Conservation (phyloP, 2,113 vertebrate species). For the Azemiops feae region DNA sequence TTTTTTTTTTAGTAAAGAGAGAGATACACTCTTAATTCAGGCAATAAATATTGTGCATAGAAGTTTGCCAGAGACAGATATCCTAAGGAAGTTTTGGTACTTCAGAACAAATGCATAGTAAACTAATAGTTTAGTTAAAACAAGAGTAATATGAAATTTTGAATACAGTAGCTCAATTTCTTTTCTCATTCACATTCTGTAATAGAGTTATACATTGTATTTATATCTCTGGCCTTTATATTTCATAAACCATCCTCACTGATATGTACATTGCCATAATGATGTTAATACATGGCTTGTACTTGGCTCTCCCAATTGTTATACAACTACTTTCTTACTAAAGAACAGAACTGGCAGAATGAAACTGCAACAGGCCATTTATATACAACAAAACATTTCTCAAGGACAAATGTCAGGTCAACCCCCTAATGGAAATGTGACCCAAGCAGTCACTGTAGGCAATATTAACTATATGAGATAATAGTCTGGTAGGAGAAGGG, state of each 20-base stretch:
- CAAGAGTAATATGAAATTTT: background rate
- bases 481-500: background rate
- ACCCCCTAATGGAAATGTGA: slow-evolving; percentile 42
- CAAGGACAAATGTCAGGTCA: slow-evolving; percentile 56
- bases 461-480: background rate
- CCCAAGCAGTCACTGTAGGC: background rate
- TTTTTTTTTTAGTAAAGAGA: background rate
- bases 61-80: background rate
- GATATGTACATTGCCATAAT: slow-evolving; percentile 54
- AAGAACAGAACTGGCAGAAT: slow-evolving; percentile 63
- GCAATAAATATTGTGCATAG: background rate
- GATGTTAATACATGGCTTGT: slow-evolving; percentile 65
- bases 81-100: background rate
- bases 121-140: background rate
- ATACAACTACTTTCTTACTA: slow-evolving; percentile 62
- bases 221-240: slow-evolving; percentile 45
- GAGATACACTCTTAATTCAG: background rate
- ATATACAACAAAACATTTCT: slow-evolving; percentile 65
- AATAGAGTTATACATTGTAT: slow-evolving; percentile 37
- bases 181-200: slow-evolving; percentile 13
- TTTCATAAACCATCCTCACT: slow-evolving; percentile 27
- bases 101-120: background rate
- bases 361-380: slow-evolving; percentile 64
- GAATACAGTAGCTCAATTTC: background rate
- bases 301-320: slow-evolving; percentile 58